Evolutionary conservation across 2,113 vertebrate genomes (phyloP).

Genomic region (Lycaon pictus): DNA sequence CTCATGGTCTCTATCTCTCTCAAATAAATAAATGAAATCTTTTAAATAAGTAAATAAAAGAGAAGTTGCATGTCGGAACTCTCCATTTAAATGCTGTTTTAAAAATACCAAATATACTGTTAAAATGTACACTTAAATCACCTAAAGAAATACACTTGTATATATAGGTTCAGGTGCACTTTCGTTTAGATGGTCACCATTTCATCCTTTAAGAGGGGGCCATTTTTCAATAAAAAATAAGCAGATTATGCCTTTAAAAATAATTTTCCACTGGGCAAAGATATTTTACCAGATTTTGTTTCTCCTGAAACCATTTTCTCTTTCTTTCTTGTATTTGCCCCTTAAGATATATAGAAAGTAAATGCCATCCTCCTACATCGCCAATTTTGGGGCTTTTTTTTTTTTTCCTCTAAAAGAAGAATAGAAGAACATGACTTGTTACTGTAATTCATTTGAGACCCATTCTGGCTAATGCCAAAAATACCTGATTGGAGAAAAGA

Average conservation of each 20-base stretch:
- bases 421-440: not conserved
- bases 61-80: not conserved
- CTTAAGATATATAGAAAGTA: conserved; percentile 27
- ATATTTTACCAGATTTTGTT: not conserved
- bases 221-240: conserved; percentile 56
- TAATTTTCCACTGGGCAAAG: not conserved
- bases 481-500: conserved; percentile 54
- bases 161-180: not conserved
- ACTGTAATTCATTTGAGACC: conserved; percentile 35
- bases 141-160: not conserved
- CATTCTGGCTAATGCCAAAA: conserved; percentile 51
- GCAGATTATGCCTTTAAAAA: not conserved
- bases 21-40: no score
- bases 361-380: conserved; percentile 19
- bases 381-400: not conserved
- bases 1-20: no score
- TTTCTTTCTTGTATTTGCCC: not conserved
- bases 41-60: not conserved
- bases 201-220: not conserved
- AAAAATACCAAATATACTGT: conserved; percentile 8
- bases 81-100: not conserved
- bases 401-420: conserved; percentile 7
- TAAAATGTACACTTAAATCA: conserved; percentile 28
- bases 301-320: not conserved
- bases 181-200: not conserved